Base-by-base conservation (phyloP, 2,113 vertebrate species). In the Polyodon spathula region DNA sequence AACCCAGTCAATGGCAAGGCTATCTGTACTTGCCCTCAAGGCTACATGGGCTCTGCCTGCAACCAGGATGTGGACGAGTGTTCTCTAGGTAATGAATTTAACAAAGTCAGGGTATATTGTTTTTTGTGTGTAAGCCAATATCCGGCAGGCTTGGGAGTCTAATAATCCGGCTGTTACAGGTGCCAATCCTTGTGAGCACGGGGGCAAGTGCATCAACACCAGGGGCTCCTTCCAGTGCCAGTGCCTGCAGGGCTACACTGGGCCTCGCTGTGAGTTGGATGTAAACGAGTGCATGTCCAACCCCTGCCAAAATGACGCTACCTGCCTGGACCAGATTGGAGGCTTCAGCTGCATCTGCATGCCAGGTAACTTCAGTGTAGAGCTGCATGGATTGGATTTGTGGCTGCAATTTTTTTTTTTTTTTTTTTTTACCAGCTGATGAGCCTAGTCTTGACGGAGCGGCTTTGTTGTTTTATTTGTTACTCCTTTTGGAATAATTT, bases 341-440 rank as follows among this genome's bases (percentile, higher is more conserved):
- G 85, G 85, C 72, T 98, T 97, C 71, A 84, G 92, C 42, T 98
- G 95, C 40, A 98, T 97, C 79, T 98, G 95, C 73, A 97, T 97
- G 94, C 88, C 94, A 0, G 95, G 94, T 97, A 68, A 0, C 70
- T 71, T 51, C 4, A 12, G 6, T 14, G 9, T 12, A 43, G 40
- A n/a, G n/a, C n/a, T n/a, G n/a, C n/a, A n/a, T n/a, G n/a, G n/a
- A n/a, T n/a, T n/a, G n/a, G n/a, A n/a, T n/a, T n/a, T n/a, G n/a
- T n/a, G n/a, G n/a, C n/a, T n/a, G n/a, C n/a, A n/a, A n/a, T n/a
- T n/a, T n/a, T n/a, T n/a, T n/a, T n/a, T n/a, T n/a, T n/a, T n/a
- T n/a, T n/a, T n/a, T n/a, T n/a, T n/a, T n/a, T n/a, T n/a, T n/a
- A n/a, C n/a, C n/a, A n/a, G n/a, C n/a, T n/a, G n/a, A n/a, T n/a